Evolutionary conservation across 2,888 invertebrate species (phyloP), one percentile per base, ranked within the genome.

Genomic region (Zonitis immaculata): DNA sequence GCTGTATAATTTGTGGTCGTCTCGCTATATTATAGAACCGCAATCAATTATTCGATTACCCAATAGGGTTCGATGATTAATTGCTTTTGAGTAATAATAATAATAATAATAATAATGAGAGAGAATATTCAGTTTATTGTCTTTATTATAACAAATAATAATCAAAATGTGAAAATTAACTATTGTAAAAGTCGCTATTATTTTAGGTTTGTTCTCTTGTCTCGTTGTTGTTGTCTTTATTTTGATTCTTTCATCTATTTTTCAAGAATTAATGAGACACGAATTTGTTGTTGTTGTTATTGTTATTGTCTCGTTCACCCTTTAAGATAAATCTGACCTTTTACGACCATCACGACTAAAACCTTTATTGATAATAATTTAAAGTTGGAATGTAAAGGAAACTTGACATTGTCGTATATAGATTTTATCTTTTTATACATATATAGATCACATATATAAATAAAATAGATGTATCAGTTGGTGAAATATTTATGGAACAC

Each of bases 11-110:
- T 50, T 50, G 50, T 50, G 50, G 32, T 35, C 30, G 12, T 22
- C 39, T 45, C n/a, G n/a, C n/a, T n/a, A n/a, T n/a, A n/a, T n/a
- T n/a, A n/a, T n/a, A 46, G 45, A 51, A 51, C 49, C 49, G n/a
- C n/a, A 44, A 49, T 49, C 44, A 30, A 51, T 51, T 51, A 45
- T 30, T 32, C 50, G 45, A 51, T 51, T 51, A 51, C 14, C 35
- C 44, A 44, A 49, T 49, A 30, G 44, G 22, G 39, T 39, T 18
- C 39, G 39, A 14, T 22, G 44, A 49, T 44, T 49, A 49, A 49
- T 49, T 48, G 48, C 35, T 48, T 48, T 39, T 20, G 7, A 22
- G 22, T 5, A 22, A 22, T 22, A 22, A 22, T 22, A 22, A 22
- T 22, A 22, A 22, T 5, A 22, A 22, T 22, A 22, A 22, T 22